Evolutionary conservation across 2,113 vertebrate species (phyloP).

Genomic region (Anthoscopus minutus): DNA sequence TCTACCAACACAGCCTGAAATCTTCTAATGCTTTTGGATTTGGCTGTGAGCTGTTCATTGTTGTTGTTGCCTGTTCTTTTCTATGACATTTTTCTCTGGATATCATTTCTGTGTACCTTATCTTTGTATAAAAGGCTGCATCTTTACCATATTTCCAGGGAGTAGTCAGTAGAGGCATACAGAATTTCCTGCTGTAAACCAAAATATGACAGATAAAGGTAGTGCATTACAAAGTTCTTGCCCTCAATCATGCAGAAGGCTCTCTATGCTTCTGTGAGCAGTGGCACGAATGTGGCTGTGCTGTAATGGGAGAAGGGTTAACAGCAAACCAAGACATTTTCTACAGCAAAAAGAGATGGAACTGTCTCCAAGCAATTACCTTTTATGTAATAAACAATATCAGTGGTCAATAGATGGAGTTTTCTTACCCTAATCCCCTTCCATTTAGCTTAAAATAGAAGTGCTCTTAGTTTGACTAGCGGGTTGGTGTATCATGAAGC

Average conservation of each 20-base stretch:
- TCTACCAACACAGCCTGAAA: conserved; percentile 41
- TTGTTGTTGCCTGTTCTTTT: conserved; percentile 50
- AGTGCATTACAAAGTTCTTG: conserved; percentile 46
- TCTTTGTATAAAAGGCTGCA: conserved; percentile 39
- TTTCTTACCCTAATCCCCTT: not conserved
- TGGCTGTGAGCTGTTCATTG: conserved; percentile 44
- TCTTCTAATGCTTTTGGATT: conserved; percentile 51
- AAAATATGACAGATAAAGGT: conserved; percentile 46
- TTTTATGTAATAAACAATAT: conserved; percentile 50
- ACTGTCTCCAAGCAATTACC: conserved; percentile 15
- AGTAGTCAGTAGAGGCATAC: not conserved
- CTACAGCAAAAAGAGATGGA: not conserved
- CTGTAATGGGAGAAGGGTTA: conserved; percentile 24
- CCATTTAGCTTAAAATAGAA: conserved; percentile 13
- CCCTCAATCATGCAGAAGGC: conserved; percentile 41
- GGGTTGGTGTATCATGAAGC: not conserved
- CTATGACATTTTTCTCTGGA: conserved; percentile 49
- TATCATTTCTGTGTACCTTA: conserved; percentile 31
- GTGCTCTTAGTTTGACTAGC: not conserved
- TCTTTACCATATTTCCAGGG: conserved; percentile 37
- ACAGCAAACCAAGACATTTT: conserved; percentile 18
- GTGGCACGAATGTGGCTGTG: not conserved
- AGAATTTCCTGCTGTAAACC: conserved; percentile 34
- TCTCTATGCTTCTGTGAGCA: not conserved
- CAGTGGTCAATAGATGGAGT: not conserved